A percentile compares a stretch with the other conserved stretches of the same genome.
These are phyloP conservation scores for Ceratina australensis DNA, from an alignment of 1,140 invertebrate genomes.

Conservation along the genomic window DNA sequence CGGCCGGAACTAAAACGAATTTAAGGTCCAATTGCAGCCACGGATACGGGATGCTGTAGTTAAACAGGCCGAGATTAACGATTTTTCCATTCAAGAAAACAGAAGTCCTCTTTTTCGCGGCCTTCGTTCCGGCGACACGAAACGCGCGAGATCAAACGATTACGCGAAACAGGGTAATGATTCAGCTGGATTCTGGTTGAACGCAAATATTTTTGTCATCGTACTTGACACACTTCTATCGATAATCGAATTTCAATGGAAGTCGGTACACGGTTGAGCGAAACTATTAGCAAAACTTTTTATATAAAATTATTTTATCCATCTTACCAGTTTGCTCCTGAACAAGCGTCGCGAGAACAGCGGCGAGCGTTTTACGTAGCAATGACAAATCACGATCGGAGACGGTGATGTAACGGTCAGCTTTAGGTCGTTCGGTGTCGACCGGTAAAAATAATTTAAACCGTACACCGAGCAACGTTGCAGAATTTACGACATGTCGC, in stretches of 20 bases:
- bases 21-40: constrained; percentile 73
- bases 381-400: constrained; percentile 4
- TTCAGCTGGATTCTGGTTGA: not conserved
- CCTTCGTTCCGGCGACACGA: not conserved
- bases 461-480: constrained; percentile 44
- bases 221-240: no score
- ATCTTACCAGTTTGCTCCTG: no score
- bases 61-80: constrained; percentile 29
- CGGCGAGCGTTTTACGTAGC: constrained; percentile 2
- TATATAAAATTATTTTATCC: no score
- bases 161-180: no score
- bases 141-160: no score
- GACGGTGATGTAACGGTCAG: constrained; percentile 5
- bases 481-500: constrained; percentile 53
- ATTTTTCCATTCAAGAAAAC: constrained; percentile 4
- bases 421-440: constrained; percentile 10
- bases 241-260: no score
- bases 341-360: not conserved
- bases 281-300: no score
- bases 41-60: constrained; percentile 37
- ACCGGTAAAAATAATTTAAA: constrained; percentile 54
- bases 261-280: no score
- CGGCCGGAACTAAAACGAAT: constrained; percentile 77
- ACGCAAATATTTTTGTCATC: no score
- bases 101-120: not conserved